phyloP scores from a whole-genome alignment of 2,888 invertebrate species.

The Sclerodermus sp. region DNA sequence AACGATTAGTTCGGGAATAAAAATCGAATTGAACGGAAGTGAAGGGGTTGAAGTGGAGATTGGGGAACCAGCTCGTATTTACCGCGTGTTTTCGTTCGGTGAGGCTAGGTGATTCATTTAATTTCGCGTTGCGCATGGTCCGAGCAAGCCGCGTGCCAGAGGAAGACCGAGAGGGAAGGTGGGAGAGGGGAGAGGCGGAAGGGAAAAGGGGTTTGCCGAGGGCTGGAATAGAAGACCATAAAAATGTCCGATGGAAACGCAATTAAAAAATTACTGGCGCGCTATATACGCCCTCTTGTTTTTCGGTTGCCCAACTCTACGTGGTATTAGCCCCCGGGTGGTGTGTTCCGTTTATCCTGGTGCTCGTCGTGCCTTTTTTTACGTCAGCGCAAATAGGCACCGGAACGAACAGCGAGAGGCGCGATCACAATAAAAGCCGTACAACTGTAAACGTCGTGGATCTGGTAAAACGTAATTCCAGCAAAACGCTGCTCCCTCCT shows the following conservation, averaged over 20 bases:
- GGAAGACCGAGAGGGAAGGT: background rate
- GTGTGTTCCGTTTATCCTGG: conserved; percentile 18
- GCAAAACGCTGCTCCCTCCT: no score
- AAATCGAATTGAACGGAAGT: no score
- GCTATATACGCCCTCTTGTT: conserved; percentile 28
- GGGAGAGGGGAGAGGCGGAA: background rate
- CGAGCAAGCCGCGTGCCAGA: background rate
- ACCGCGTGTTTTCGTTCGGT: conserved; percentile 21
- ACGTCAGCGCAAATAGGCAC: background rate
- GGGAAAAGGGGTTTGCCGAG: conserved; percentile 14
- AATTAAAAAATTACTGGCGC: conserved; percentile 37
- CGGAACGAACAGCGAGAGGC: no score
- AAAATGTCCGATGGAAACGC: conserved; percentile 37
- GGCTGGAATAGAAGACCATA: conserved; percentile 31
- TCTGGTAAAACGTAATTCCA: no score
- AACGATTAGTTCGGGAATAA: no score
- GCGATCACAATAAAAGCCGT: no score
- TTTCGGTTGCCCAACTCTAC: conserved; percentile 9
- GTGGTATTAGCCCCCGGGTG: conserved; percentile 1
- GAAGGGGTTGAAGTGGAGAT: no score
- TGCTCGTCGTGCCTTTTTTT: conserved; percentile 11
- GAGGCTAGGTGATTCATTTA: conserved; percentile 28
- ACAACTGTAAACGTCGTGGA: no score
- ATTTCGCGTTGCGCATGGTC: conserved; percentile 18
- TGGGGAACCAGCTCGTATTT: conserved; percentile 4